Evolutionary conservation across 2,797 vertebrate species (phyloP).

Genomic region (Hypotaenidia philippensis): DNA sequence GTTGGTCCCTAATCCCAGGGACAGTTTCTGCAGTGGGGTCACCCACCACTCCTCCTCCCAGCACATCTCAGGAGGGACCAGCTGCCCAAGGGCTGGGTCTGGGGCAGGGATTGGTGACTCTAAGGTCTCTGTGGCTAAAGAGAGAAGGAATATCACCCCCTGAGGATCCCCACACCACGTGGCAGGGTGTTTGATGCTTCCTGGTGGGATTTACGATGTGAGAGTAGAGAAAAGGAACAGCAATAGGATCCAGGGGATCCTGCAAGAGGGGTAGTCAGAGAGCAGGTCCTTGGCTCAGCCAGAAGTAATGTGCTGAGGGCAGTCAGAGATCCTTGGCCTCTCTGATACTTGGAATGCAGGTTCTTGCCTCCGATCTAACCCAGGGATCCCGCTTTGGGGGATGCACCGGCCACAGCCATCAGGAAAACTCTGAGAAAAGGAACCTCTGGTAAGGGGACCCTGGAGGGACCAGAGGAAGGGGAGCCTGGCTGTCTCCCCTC

Average conservation of each 20-base stretch:
- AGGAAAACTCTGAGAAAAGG: not conserved
- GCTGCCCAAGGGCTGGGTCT: not conserved
- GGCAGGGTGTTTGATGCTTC: not conserved
- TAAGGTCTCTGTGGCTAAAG: not conserved
- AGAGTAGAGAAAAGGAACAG: not conserved
- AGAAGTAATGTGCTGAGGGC: not conserved
- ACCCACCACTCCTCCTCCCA: not conserved
- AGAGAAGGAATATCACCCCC: not conserved
- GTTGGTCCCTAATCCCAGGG: not conserved
- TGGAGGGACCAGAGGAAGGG: not conserved
- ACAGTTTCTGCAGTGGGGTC: not conserved
- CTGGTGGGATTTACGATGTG: not conserved
- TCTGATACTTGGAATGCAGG: not conserved
- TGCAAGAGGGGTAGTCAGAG: no score
- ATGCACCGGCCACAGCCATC: rapidly evolving
- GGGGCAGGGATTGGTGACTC: no score
- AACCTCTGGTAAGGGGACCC: not conserved
- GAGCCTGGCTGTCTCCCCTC: not conserved
- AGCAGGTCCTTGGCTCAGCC: not conserved
- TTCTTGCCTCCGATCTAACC: not conserved
- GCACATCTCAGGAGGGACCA: not conserved
- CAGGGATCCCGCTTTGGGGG: not conserved
- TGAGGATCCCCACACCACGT: no score
- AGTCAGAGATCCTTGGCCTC: not conserved
- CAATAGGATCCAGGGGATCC: not conserved